phyloP scores from a whole-genome alignment of 1,140 invertebrate genomes.

The Temnothorax nylanderi region DNA sequence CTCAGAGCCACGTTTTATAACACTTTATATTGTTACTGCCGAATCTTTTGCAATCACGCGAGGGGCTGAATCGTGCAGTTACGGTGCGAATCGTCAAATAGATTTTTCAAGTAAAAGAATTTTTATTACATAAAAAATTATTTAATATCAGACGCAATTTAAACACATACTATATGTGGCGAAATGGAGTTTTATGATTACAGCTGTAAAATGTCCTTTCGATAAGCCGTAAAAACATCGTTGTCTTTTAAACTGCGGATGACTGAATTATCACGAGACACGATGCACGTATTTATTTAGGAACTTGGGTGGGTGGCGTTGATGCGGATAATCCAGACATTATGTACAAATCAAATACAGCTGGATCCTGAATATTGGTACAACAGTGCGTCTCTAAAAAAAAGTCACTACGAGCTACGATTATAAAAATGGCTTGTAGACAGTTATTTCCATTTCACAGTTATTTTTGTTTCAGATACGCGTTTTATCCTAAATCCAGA shows the following conservation, averaged over 20 bases:
- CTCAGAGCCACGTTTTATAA: conserved; percentile 64
- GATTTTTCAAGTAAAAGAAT: not conserved
- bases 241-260: not conserved
- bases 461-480: not conserved
- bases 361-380: conserved; percentile 69
- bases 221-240: not conserved
- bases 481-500: not conserved
- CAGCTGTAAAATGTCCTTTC: not conserved
- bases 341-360: conserved; percentile 82
- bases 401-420: not conserved
- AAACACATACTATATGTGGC: not conserved
- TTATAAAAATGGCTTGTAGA: not conserved
- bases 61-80: not conserved
- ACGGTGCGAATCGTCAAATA: not conserved
- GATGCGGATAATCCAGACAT: conserved; percentile 80
- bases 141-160: not conserved
- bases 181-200: not conserved
- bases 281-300: conserved; percentile 55
- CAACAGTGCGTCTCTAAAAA: not conserved
- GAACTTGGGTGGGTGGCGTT: conserved; percentile 53
- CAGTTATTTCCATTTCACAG: not conserved
- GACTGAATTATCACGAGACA: not conserved
- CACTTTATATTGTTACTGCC: conserved; percentile 72
- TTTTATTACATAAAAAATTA: not conserved
- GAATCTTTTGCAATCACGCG: not conserved